Percentiles rank a stretch among this genome's conserved stretches.
These are phyloP conservation scores for Cryptus armator DNA, from an alignment of 2,888 invertebrate genomes.

Conservation along the genomic window DNA sequence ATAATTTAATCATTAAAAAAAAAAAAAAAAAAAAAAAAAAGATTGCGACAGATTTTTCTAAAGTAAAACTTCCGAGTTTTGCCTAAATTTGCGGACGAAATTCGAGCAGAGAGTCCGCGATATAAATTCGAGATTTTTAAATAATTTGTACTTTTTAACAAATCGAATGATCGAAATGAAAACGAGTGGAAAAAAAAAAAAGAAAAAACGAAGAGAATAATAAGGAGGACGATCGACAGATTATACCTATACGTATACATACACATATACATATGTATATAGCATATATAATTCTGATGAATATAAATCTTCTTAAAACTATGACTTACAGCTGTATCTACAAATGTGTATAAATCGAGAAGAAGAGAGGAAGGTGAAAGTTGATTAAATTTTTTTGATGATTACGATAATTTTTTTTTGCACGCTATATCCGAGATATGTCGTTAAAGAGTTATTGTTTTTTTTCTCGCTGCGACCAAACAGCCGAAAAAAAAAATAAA, in stretches of 20 bases:
- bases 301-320: slow-evolving; percentile 69
- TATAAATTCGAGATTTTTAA: slow-evolving; percentile 26
- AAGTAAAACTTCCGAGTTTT: slow-evolving; percentile 22
- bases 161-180: slow-evolving; percentile 49
- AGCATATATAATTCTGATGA: slow-evolving; percentile 60
- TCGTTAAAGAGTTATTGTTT: not conserved
- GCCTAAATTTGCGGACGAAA: slow-evolving; percentile 37
- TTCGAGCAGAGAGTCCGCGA: slow-evolving; percentile 13
- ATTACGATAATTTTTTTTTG: slow-evolving; percentile 42
- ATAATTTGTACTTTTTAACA: slow-evolving; percentile 63
- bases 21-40: slow-evolving; percentile 12
- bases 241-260: slow-evolving; percentile 55
- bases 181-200: slow-evolving; percentile 23
- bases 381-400: slow-evolving; percentile 51
- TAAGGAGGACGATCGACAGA: slow-evolving; percentile 52
- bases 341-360: slow-evolving; percentile 75
- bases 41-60: slow-evolving; percentile 28
- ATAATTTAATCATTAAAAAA: slow-evolving; percentile 34
- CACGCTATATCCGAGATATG: slow-evolving; percentile 21
- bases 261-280: slow-evolving; percentile 59
- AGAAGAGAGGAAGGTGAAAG: slow-evolving; percentile 47
- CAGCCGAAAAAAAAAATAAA: slow-evolving; percentile 9
- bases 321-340: slow-evolving; percentile 79
- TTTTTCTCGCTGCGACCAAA: slow-evolving; percentile 14
- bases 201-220: slow-evolving; percentile 15